Evolutionary conservation across 2,113 vertebrate genomes (phyloP), one percentile per base, ranked within the genome.

Genomic region (Malurus alboscapulatus): DNA sequence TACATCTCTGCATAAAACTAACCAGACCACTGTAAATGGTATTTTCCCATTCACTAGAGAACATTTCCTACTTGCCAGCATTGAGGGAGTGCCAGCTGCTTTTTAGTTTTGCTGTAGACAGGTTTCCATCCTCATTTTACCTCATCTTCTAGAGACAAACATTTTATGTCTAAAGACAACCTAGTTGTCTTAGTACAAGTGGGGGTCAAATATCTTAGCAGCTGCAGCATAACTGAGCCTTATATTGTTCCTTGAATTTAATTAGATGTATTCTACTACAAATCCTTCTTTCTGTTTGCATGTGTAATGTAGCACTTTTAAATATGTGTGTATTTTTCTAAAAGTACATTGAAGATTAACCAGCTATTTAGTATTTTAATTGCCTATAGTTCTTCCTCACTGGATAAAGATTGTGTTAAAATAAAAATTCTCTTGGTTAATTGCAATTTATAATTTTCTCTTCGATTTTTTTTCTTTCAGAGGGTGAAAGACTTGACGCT

Each of bases 401-500:
- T 48, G 20, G 59, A n/a, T 75, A 68, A 65, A 74, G 38, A 26
- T 16, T 50, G n/a, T 20, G 17, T 54, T 44, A 66, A 94, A 76
- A 45, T 26, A 68, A 61, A 47, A 18, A 45, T 75, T 83, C 44
- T 89, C 30, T 76, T 50, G 24, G 16, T 65, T 58, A 78, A 40
- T 48, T 76, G 32, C 38, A 50, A 50, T 57, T 91, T 71, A 57
- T n/a, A 16, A 12, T 44, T 77, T 8, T 32, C 8, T 72, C 19
- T 71, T 48, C 29, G 36, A 30, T 21, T 10, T 74, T 2, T 20
- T 19, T 42, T 3, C 11, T 58, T 38, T 32, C 89, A 99, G 98
- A 99, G 96, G 98, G 98, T 17, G 98, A 99, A 95, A 98, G 98
- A 67, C 97, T 99, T 6, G 98, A 99, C 93, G 98, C 98, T 73